These are phyloP conservation scores for Zenarchopterus dispar DNA, from an alignment of 2,797 vertebrate genomes.

Conservation along the genomic window DNA sequence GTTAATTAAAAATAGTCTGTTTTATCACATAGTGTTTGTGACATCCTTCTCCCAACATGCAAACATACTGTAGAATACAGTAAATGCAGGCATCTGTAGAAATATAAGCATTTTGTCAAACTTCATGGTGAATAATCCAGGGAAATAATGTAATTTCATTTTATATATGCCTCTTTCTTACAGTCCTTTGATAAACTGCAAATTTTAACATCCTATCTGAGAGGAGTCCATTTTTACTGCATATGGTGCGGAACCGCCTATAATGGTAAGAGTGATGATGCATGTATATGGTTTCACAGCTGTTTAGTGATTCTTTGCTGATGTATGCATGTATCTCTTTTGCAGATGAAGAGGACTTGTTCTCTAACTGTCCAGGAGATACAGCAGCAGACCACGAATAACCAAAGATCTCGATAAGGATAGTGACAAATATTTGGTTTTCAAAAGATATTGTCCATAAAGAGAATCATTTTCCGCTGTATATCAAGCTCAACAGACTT, in stretches of 20 bases:
- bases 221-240: slow-evolving; percentile 91
- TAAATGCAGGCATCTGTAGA: not conserved
- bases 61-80: no score
- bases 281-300: not conserved
- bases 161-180: slow-evolving; percentile 19
- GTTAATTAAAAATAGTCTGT: not conserved
- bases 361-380: slow-evolving; percentile 90
- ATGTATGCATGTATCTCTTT: not conserved
- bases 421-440: slow-evolving; percentile 5
- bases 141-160: not conserved
- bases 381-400: slow-evolving; percentile 91
- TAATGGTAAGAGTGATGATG: slow-evolving; percentile 86
- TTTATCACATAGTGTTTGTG: not conserved
- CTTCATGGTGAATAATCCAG: not conserved
- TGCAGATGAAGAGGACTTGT: slow-evolving; percentile 90
- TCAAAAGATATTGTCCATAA: not conserved
- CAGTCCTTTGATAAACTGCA: slow-evolving; percentile 91
- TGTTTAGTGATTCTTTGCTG: not conserved
- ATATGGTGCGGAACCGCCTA: slow-evolving; percentile 97
- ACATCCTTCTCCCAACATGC: no score
- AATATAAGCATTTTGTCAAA: not conserved
- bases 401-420: slow-evolving; percentile 32
- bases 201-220: slow-evolving; percentile 91
- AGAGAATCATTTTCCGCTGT: not conserved
- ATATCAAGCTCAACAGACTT: not conserved